A percentile compares a stretch with the other conserved stretches of the same genome.
These are phyloP conservation scores for Pammene fasciana DNA, from an alignment of 2,888 invertebrate genomes.

Conservation along the genomic window DNA sequence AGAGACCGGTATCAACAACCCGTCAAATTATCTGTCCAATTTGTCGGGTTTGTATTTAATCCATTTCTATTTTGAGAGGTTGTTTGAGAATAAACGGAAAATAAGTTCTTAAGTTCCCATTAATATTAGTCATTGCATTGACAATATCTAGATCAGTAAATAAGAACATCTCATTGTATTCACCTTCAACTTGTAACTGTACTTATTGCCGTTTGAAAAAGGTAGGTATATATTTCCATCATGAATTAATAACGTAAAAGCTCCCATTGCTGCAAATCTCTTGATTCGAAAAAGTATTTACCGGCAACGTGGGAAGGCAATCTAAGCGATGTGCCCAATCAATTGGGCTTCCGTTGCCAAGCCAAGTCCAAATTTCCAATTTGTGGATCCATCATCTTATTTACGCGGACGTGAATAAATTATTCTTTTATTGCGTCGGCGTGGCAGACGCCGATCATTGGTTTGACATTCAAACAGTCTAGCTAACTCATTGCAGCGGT, in stretches of 20 bases:
- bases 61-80: background rate
- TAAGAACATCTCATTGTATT: too few relatives aligned
- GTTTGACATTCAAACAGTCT: slow-evolving; percentile 83
- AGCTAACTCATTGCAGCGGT: slow-evolving; percentile 77
- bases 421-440: slow-evolving; percentile 79
- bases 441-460: slow-evolving; percentile 79
- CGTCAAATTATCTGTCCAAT: slow-evolving; percentile 19
- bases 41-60: slow-evolving; percentile 8
- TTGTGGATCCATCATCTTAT: slow-evolving; percentile 69
- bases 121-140: too few relatives aligned
- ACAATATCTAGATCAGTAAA: too few relatives aligned
- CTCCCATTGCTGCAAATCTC: background rate
- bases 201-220: too few relatives aligned
- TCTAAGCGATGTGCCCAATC: slow-evolving; percentile 42
- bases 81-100: background rate
- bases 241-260: slow-evolving; percentile 1
- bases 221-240: too few relatives aligned
- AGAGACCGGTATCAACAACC: slow-evolving; percentile 23
- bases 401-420: slow-evolving; percentile 79
- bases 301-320: slow-evolving; percentile 29
- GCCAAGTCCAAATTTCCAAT: slow-evolving; percentile 58
- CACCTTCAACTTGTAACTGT: too few relatives aligned
- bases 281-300: slow-evolving; percentile 12
- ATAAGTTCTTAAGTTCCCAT: background rate
- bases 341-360: slow-evolving; percentile 49